phyloP scores from a whole-genome alignment of 2,113 vertebrate genomes.

The Acrocephalus arundinaceus region DNA sequence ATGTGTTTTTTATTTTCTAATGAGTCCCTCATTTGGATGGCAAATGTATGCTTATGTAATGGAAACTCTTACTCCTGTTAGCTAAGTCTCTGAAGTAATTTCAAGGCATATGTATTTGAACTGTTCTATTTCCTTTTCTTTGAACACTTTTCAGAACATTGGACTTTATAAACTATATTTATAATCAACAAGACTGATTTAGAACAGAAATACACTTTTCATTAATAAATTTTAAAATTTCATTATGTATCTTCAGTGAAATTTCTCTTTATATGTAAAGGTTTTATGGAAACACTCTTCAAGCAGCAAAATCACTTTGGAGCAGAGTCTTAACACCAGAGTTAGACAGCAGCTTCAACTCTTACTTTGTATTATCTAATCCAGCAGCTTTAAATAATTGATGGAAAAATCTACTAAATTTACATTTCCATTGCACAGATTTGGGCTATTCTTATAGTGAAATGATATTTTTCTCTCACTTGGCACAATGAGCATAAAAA shows the following conservation, averaged over 20 bases:
- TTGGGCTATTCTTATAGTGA: not conserved
- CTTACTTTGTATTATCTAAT: not conserved
- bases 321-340: not conserved
- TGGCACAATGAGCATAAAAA: not conserved
- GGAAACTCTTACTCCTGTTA: not conserved
- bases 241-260: not conserved
- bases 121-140: slow-evolving; percentile 20
- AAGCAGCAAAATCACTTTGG: not conserved
- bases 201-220: not conserved
- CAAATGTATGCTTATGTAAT: not conserved
- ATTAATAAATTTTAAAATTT: not conserved
- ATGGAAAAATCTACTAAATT: not conserved
- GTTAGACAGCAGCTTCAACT: not conserved
- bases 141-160: not conserved
- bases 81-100: slow-evolving; percentile 13
- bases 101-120: not conserved
- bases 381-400: not conserved
- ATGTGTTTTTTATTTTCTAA: slow-evolving; percentile 5
- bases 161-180: not conserved
- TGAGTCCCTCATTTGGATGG: not conserved
- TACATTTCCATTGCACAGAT: not conserved
- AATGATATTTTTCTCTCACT: not conserved
- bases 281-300: not conserved
- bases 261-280: not conserved
- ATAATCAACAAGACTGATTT: not conserved